Evolutionary conservation across 2,113 vertebrate species (phyloP), one percentile per base, ranked within the genome.

Genomic region (Carassius auratus): DNA sequence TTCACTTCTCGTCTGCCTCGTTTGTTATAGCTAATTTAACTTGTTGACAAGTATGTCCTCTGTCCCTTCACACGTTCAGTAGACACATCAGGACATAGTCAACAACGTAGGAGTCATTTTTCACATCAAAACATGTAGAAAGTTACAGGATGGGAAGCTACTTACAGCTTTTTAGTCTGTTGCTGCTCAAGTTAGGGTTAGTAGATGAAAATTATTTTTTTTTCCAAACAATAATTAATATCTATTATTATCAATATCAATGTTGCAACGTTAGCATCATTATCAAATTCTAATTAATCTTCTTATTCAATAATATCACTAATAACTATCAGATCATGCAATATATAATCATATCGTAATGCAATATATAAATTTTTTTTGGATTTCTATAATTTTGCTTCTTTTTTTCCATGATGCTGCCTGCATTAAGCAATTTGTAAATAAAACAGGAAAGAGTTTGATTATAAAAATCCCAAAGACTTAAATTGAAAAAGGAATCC

Each of bases 1-100:
- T 30, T 75, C 62, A 59, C 13, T 33, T 73, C 30, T 74, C 17
- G 8, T 5, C 7, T 45, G 42, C 19, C 55, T 69, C 62, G 23
- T 86, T 42, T 21, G 38, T 84, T 76, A 86, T 61, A 38, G 36
- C 36, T 38, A 75, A 76, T 86, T 68, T 75, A 80, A 86, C 81
- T 73, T 73, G 73, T 64, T 83, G 73, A 85, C 79, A 77, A 68
- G 50, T 76, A 48, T 38, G 33, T 84, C 23, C 50, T 23, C 57
- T 64, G n/a, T 73, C 33, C 86, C 59, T 61, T 75, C 69, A 38
- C 77, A 61, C 6, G 48, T 30, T 68, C 55, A 17, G 45, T 64
- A 48, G 66, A 78, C 64, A 14, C 17, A 68, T 33, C 64, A 75
- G 55, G 15, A 76, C 45, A 26, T 5, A 64, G 80, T 76, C 74